Conservation (phyloP, 2,888 invertebrate species). For the Ctena decussata region DNA sequence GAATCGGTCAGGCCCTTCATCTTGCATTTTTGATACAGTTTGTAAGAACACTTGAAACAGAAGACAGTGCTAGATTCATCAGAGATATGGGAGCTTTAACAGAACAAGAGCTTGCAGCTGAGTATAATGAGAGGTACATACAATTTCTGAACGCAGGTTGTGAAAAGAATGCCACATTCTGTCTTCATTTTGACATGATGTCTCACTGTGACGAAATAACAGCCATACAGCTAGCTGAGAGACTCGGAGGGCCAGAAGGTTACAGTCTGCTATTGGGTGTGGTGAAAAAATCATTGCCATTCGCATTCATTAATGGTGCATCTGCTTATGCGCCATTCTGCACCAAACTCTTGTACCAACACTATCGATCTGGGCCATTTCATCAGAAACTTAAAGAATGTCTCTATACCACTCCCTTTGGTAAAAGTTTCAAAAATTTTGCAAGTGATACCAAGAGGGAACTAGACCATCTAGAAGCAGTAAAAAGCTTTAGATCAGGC, state of each 20-base stretch:
- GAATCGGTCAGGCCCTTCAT: not conserved
- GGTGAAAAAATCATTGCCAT: slow-evolving; percentile 34
- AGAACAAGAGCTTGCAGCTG: not conserved
- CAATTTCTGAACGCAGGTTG: slow-evolving; percentile 12
- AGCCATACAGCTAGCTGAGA: slow-evolving; percentile 16
- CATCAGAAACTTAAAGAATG: not conserved
- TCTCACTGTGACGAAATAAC: slow-evolving; percentile 32
- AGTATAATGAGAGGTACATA: not conserved
- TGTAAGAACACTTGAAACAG: not conserved
- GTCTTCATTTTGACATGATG: slow-evolving; percentile 38
- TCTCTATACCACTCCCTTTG: slow-evolving; percentile 7
- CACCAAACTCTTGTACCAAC: not conserved
- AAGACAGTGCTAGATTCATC: not conserved
- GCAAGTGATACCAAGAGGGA: slow-evolving; percentile 25
- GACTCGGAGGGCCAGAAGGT: slow-evolving; percentile 19
- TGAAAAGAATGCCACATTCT: slow-evolving; percentile 19
- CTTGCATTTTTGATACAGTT: not conserved
- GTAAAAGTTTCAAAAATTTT: slow-evolving; percentile 14
- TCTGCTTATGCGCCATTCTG: slow-evolving; percentile 30
- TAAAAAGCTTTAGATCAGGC: slow-evolving; percentile 47
- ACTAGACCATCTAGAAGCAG: slow-evolving; percentile 27
- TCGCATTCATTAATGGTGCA: slow-evolving; percentile 31
- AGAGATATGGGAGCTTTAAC: not conserved
- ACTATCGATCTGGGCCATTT: not conserved
- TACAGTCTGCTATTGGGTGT: slow-evolving; percentile 11